Evolutionary conservation across 2,113 vertebrate species (phyloP).

Genomic region (Apodemus sylvaticus): DNA sequence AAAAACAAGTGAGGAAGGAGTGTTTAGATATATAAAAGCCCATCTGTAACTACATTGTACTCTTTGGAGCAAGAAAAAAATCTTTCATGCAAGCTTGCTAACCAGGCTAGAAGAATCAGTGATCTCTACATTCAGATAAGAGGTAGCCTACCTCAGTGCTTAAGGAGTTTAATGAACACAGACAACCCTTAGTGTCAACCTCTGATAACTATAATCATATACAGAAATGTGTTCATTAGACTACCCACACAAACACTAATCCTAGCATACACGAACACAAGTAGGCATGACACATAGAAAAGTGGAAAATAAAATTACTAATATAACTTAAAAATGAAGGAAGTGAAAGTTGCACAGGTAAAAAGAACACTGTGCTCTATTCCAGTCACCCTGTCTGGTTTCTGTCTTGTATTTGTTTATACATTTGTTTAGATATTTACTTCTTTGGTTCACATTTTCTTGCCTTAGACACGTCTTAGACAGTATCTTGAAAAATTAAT

Average conservation of each 20-base stretch:
- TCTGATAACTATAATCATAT: no score
- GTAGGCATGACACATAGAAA: background rate
- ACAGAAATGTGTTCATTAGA: background rate
- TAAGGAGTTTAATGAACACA: background rate
- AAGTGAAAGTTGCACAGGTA: slow-evolving; percentile 9
- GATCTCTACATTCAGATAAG: background rate
- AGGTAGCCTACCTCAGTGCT: background rate
- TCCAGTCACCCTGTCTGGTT: background rate
- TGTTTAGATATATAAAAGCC: slow-evolving; percentile 51
- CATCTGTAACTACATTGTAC: background rate
- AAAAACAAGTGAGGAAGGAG: slow-evolving; percentile 46
- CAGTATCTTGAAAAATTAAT: background rate
- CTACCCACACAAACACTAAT: background rate
- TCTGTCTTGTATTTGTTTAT: background rate
- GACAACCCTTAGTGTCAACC: no score
- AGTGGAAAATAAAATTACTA: background rate
- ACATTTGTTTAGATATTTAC: background rate
- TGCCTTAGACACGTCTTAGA: background rate
- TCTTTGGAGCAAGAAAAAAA: background rate
- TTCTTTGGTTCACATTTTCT: background rate
- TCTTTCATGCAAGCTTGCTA: background rate
- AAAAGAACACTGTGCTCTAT: background rate
- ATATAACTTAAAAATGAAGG: background rate
- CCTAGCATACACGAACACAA: background rate
- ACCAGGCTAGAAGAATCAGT: background rate